Percentiles rank a stretch among this genome's conserved stretches.
Conservation (phyloP, 2,797 vertebrate species). For the Spondyliosoma cantharus region DNA sequence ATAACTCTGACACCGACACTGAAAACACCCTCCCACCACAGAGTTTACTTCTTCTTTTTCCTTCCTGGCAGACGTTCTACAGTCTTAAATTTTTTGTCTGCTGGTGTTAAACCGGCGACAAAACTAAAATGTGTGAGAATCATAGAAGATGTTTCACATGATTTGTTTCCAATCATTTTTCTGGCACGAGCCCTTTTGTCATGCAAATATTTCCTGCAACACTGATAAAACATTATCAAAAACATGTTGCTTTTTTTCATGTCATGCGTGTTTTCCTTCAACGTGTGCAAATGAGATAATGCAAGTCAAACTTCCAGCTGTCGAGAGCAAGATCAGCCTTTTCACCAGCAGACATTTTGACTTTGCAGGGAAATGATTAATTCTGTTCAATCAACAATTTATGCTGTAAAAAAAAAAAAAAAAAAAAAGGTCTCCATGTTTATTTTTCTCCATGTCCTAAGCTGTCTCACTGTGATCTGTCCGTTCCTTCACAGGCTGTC, state of each 20-base stretch:
- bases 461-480: not conserved
- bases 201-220: not conserved
- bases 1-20: not conserved
- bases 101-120: not conserved
- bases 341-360: not conserved
- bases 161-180: not conserved
- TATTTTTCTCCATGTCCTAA: not conserved
- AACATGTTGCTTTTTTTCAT: no score
- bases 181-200: not conserved
- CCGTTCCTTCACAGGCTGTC: not conserved
- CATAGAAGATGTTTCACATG: not conserved
- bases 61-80: constrained; percentile 16
- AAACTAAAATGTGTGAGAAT: not conserved
- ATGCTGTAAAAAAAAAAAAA: not conserved
- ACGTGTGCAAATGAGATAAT: not conserved
- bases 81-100: not conserved
- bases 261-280: not conserved
- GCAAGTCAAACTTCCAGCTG: not conserved
- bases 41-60: constrained; percentile 53
- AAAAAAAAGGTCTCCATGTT: not conserved
- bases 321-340: not conserved
- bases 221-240: not conserved
- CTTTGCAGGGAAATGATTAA: no score
- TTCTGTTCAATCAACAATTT: no score
- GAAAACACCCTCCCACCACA: not conserved